A percentile compares a stretch with the other conserved stretches of the same genome.
Conservation (phyloP, 2,797 vertebrate species). For the Semotilus atromaculatus region DNA sequence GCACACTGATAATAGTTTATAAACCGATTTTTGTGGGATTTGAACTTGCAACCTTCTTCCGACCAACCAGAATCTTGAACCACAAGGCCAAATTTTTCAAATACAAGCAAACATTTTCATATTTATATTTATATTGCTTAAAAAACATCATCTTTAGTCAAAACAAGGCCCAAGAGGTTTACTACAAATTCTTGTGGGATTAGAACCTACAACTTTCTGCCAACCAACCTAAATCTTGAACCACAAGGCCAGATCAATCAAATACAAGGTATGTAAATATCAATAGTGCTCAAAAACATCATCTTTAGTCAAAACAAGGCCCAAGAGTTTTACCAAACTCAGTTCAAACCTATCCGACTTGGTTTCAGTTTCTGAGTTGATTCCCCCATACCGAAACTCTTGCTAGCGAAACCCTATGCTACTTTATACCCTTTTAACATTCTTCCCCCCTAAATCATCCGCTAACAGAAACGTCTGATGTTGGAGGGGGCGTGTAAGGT, state of each 20-base stretch:
- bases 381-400: neutral
- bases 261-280: neutral
- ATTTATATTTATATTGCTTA: neutral
- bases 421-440: constrained; percentile 33
- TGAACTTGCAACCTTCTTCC: neutral
- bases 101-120: neutral
- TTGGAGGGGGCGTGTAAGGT: constrained; percentile 17
- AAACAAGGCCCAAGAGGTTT: neutral
- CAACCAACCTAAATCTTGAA: neutral
- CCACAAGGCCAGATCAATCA: neutral
- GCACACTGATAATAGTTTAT: too few species aligned
- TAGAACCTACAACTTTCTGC: neutral
- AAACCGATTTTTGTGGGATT: neutral
- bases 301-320: neutral
- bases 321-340: neutral
- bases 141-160: neutral
- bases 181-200: neutral
- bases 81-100: neutral
- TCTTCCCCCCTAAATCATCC: constrained; percentile 18
- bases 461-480: constrained; percentile 29
- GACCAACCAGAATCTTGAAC: neutral
- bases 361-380: neutral
- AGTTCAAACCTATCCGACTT: neutral
- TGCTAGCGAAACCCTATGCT: neutral
- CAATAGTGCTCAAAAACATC: neutral